Evolutionary conservation across 1,140 invertebrate species (phyloP), one percentile per base, ranked within the genome.

Genomic region (Antheraea pernyi): DNA sequence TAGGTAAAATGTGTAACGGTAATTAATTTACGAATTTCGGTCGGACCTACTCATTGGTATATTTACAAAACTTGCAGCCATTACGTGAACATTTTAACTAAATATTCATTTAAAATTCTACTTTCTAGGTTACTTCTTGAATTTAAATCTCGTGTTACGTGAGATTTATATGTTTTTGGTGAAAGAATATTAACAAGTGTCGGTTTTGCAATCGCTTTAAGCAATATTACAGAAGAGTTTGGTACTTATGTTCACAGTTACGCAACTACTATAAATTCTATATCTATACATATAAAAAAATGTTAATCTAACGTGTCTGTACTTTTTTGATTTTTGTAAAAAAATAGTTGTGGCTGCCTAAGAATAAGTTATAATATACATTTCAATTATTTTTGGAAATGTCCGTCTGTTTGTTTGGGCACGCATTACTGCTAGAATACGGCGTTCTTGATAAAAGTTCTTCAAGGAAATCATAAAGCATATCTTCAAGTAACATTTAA

Each of bases 121-220:
- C 80, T 84, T 84, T 85, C 80, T 79, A 81, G 68, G 72, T n/a
- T 69, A 69, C 74, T 73, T 72, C 73, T 80, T 81, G 84, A 83
- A 85, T 84, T 79, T 81, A 72, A 85, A 85, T 77, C 71, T 77
- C 59, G 11, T 59, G 67, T 82, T 82, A 79, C 82, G 78, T 81
- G 75, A 78, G 69, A 75, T 77, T 75, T 74, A 59, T 22, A 65
- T 70, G 19, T 59, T 75, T 75, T 70, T 71, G 59, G 19, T 19
- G 19, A 58, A 61, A 69, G 73, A 63, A 73, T 66, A 65, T 53
- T 53, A 62, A 66, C 16, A 30, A 36, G 30, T 61, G 60, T 22
- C 19, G 60, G 8, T 61, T 61, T 61, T 61, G 60, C 60, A 61
- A 61, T 61, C 30, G 60, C 19, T 11, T 22, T 8, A n/a, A 61